These are phyloP conservation scores for Cebus imitator DNA, from an alignment of 2,113 vertebrate genomes.

Conservation along the genomic window DNA sequence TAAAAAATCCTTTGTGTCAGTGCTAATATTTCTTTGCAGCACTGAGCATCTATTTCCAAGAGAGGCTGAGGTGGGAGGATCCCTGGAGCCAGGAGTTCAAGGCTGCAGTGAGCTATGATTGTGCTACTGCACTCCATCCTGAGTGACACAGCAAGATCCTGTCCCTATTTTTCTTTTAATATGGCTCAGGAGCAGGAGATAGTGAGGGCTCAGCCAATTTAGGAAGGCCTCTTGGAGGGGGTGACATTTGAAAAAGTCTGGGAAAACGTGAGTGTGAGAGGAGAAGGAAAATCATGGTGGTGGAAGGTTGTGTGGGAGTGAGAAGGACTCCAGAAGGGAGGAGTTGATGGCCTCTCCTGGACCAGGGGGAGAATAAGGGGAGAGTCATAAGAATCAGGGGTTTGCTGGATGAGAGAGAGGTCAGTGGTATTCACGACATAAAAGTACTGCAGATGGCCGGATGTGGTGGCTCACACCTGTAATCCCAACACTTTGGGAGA, in stretches of 20 bases:
- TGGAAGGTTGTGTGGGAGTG: neutral
- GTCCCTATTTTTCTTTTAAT: neutral
- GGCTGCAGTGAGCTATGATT: neutral
- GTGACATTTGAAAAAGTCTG: neutral
- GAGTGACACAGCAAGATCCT: neutral
- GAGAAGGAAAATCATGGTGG: neutral
- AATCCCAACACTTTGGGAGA: no score
- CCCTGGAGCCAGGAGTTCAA: neutral
- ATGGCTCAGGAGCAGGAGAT: neutral
- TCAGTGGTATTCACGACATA: neutral
- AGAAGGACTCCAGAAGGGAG: neutral
- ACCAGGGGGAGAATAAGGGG: neutral
- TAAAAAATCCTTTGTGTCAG: no score
- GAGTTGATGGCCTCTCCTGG: neutral
- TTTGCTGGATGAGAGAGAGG: neutral
- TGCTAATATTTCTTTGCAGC: no score
- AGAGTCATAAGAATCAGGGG: no score
- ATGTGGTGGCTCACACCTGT: no score
- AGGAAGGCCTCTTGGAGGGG: neutral
- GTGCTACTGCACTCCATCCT: neutral
- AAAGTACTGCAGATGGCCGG: neutral
- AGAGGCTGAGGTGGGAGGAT: neutral
- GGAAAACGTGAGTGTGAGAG: neutral
- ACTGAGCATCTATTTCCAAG: no score
- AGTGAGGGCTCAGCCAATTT: neutral